Base-by-base conservation (phyloP, 2,797 vertebrate genomes). In the Apogon talboti region DNA sequence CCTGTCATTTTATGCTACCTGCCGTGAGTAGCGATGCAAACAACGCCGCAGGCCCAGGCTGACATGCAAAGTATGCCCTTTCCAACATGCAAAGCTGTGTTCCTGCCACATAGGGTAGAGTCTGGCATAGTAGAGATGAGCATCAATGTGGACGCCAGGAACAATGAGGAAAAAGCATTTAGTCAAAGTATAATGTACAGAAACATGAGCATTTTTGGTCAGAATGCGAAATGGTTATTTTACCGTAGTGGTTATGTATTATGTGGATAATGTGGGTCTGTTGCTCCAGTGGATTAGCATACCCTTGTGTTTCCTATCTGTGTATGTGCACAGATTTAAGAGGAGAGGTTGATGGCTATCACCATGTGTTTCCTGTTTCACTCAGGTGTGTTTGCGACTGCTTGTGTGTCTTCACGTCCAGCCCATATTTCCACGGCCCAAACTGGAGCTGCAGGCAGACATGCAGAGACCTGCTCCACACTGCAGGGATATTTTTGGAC, bases 301-400 rank as follows among this genome's bases (percentile, higher is more conserved):
- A 24, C 21, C 5, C 2, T 24, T 2, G 21, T 24, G 21, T 24
- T 24, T 24, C 21, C 21, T 24, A 24, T 24, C 21, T 24, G 21
- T 24, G 21, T 66, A 38, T 61, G 44, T 60, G 50, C 1, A 2
- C 56, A 62, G 21, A 11, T 58, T 56, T 52, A 41, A 30, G 52
- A 55, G 46, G 48, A 87, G 59, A 70, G 61, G 47, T 57, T 85
- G 78, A 87, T 84, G 59, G 69, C 76, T 79, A 87, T 86, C 64
- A 2, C 67, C 78, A 67, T 83, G 82, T 84, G n/a, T n/a, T 90
- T 92, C 83, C 87, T 88, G 83, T 81, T 83, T 33, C 7, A 54
- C 48, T 72, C 41, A 70, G 67, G 63, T 69, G 69, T 66, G n/a
- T n/a, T 41, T 61, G 56, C 24, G 57, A 51, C 24, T 56, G 55